Conservation (phyloP, 2,888 invertebrate species). For the Dicyrtoma fusca region DNA sequence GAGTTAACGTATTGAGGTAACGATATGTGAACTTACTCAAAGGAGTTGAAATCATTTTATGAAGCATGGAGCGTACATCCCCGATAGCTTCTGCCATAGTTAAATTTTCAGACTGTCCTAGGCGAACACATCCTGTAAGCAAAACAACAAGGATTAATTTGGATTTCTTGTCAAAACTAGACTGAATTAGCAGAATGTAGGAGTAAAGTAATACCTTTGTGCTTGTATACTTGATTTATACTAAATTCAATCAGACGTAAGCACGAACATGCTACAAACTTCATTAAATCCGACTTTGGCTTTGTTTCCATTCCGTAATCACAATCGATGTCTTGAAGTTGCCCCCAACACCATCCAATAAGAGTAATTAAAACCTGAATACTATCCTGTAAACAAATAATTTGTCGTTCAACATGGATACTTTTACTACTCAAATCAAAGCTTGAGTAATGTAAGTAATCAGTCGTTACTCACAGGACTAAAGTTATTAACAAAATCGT, state of each 20-base stretch:
- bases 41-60: slow-evolving; percentile 50
- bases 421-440: not conserved
- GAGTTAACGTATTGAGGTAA: too few species aligned
- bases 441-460: not conserved
- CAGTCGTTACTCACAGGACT: slow-evolving; percentile 67
- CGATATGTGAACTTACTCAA: slow-evolving; percentile 43
- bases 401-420: not conserved
- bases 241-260: slow-evolving; percentile 54
- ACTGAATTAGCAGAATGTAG: not conserved
- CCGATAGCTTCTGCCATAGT: slow-evolving; percentile 56
- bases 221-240: slow-evolving; percentile 55
- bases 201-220: slow-evolving; percentile 45
- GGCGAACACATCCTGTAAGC: slow-evolving; percentile 47
- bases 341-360: slow-evolving; percentile 54
- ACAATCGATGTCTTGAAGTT: slow-evolving; percentile 39
- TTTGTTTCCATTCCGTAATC: slow-evolving; percentile 36
- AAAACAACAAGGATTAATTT: not conserved
- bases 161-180: not conserved
- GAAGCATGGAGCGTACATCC: slow-evolving; percentile 54
- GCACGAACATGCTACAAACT: slow-evolving; percentile 53
- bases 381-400: slow-evolving; percentile 45
- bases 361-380: slow-evolving; percentile 52
- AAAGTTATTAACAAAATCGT: slow-evolving; percentile 82
- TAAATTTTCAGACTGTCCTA: slow-evolving; percentile 54
- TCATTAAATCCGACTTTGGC: slow-evolving; percentile 49